Conservation (phyloP, 2,113 vertebrate species). For the Macrotis lagotis region DNA sequence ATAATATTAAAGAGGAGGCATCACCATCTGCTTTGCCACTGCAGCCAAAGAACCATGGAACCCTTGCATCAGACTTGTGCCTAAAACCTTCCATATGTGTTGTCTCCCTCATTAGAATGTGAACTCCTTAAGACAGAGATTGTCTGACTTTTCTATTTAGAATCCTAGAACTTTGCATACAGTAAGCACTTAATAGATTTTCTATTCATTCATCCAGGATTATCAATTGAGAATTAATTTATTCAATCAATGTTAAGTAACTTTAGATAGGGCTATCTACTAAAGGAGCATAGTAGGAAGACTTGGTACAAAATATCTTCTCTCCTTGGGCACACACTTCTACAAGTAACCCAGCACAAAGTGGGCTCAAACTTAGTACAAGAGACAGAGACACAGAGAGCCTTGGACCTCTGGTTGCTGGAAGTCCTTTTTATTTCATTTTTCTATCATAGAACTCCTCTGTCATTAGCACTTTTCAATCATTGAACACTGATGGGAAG, state of each 20-base stretch:
- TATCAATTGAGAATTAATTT: neutral
- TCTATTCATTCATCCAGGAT: neutral
- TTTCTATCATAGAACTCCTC: no score
- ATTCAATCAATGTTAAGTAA: neutral
- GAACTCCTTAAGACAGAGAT: neutral
- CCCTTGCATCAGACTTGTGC: neutral
- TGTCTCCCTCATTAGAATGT: neutral
- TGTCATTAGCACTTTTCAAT: neutral
- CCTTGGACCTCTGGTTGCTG: neutral
- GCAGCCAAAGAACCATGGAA: neutral
- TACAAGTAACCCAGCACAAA: neutral
- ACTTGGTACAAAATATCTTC: neutral
- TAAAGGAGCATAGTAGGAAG: neutral
- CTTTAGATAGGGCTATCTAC: neutral
- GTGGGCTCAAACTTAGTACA: neutral
- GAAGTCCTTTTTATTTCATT: neutral
- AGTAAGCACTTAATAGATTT: neutral
- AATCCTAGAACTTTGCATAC: neutral
- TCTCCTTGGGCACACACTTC: neutral
- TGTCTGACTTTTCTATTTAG: neutral
- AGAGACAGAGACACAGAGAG: neutral
- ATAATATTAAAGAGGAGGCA: neutral
- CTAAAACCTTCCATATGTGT: neutral
- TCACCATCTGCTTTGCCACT: neutral
- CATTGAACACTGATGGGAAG: neutral